Evolutionary conservation across 1,140 invertebrate species (phyloP), one percentile per base, ranked within the genome.

Genomic region (Diachasma alloeum): DNA sequence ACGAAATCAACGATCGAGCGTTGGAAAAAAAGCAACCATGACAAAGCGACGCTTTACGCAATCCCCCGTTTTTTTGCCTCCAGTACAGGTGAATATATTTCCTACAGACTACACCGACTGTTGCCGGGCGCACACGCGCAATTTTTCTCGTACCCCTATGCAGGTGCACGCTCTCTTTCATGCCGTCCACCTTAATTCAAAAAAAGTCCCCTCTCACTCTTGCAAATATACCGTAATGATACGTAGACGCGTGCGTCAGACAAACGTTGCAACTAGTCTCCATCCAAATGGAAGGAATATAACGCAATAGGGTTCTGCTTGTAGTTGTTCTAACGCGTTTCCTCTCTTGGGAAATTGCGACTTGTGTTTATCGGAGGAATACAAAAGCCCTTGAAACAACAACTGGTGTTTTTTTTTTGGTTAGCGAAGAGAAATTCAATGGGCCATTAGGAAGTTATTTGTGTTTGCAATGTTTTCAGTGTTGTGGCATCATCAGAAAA

Each of bases 381-480:
- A 78, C 77, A 78, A 78, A 59, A 78, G 77, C 39, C 73, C 37
- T 75, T 68, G 73, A 75, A 75, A 72, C 24, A 74, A 24, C 13
- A 48, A 24, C 24, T 42, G 26, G 9, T 74, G 17, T 39, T 15
- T 59, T 46, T 67, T 44, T 17, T n/a, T 42, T 74, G 67, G 22
- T 22, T 59, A 42, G 37, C 5, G 31, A 36, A 74, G 53, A 66
- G 46, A 66, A 59, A 39, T 66, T 74, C 31, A 74, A 74, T 74
- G 37, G 71, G 31, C 10, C 15, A 59, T 66, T 63, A 74, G 72
- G 72, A 74, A 74, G 53, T 74, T 42, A 74, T n/a, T 74, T 66
- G 36, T 74, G 37, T 74, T 74, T 22, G 46, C 11, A 10, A 13
- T 19, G 68, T 70, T n/a, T 9, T 22, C 13, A 19, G 10, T 48